Evolutionary conservation across 2,797 vertebrate genomes (phyloP), one percentile per base, ranked within the genome.

Genomic region (Psittacula derbiana): DNA sequence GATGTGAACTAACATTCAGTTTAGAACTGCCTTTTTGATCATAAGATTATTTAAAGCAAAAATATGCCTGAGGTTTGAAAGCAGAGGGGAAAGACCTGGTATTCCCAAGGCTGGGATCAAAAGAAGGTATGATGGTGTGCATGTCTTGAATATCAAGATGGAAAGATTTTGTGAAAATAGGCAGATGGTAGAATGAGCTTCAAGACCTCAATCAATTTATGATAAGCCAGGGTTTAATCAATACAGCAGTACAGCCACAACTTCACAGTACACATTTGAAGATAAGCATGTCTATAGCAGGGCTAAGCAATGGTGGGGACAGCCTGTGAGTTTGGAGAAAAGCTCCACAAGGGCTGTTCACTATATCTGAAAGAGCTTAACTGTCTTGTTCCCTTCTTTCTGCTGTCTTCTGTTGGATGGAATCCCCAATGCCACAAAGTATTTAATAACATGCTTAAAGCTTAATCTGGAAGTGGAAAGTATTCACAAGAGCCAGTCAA

Each of bases 381-480:
- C 58, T 44, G 72, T 44, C 75, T 88, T 86, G 40, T 46, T 88
- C 75, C 50, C 9, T 57, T 61, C 62, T 92, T 86, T 86, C 88
- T 96, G 91, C 46, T 83, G 58, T 91, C 89, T 66, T 86, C 82
- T 81, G 90, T 90, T 88, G 91, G 81, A 85, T 75, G 61, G 73
- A 70, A 83, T 93, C 50, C 62, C 49, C 58, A 66, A 2, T 52
- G 50, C 88, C 78, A 71, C 46, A 38, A 94, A 93, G 16, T 58
- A 83, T 93, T 94, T 72, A 95, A 85, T 93, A 80, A 72, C 21
- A 16, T 49, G 58, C 76, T 93, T 91, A 88, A 86, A 91, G 31
- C 70, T 92, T 94, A 84, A 92, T 93, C 85, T 94, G 73, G 58
- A 86, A 90, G 43, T 66, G 80, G 91, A 88, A 96, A 91, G 15